phyloP scores from a whole-genome alignment of 1,140 invertebrate species.

The Listronotus oregonensis region DNA sequence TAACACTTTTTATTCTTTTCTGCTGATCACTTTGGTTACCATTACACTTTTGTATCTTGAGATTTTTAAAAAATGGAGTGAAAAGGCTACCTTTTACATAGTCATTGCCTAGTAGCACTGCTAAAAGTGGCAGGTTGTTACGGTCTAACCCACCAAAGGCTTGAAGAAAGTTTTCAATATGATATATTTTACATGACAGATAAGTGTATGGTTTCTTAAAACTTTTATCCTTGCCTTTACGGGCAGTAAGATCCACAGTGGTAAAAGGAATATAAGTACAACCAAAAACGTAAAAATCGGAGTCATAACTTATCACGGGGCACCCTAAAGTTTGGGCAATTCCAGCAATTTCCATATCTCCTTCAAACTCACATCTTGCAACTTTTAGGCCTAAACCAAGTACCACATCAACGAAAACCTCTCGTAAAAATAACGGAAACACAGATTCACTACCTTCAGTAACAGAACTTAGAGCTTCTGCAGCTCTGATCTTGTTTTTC shows the following conservation, averaged over 20 bases:
- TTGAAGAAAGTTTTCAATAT: conserved; percentile 68
- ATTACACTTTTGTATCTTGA: conserved; percentile 67
- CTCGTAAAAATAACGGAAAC: conserved; percentile 72
- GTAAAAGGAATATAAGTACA: conserved; percentile 79
- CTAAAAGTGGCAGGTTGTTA: conserved; percentile 74
- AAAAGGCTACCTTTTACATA: conserved; percentile 75
- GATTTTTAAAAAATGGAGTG: conserved; percentile 68
- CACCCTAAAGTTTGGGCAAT: conserved; percentile 76
- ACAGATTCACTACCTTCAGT: conserved; percentile 60
- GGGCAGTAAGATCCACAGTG: conserved; percentile 55
- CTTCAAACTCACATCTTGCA: conserved; percentile 81
- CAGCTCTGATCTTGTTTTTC: conserved; percentile 65
- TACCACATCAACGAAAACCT: conserved; percentile 74
- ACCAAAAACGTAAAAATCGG: conserved; percentile 89
- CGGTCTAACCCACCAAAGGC: conserved; percentile 68
- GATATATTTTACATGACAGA: conserved; percentile 73
- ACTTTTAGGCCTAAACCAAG: conserved; percentile 66
- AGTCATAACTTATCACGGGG: conserved; percentile 87
- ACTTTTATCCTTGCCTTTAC: conserved; percentile 30
- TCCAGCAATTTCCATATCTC: conserved; percentile 81
- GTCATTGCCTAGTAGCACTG: conserved; percentile 86
- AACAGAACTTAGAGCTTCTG: conserved; percentile 57
- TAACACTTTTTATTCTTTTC: conserved; percentile 66
- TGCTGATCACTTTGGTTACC: conserved; percentile 63
- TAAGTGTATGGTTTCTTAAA: conserved; percentile 51